Base-by-base conservation (phyloP, 2,888 invertebrate genomes). In the Philaethria dido region DNA sequence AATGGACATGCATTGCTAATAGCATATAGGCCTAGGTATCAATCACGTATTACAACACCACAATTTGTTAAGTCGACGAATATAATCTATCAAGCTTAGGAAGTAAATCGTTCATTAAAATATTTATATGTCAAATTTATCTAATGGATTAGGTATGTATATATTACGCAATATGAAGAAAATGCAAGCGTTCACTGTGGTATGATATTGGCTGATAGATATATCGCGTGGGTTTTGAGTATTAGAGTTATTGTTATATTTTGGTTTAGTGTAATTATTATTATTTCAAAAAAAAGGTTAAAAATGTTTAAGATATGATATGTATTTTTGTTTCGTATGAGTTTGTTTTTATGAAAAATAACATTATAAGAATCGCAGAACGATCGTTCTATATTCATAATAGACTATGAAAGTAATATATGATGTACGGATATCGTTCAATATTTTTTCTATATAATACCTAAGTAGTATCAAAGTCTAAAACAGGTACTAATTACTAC, bases 31-130 rank as follows among this genome's bases (percentile, higher is more conserved):
- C 50, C 47, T 64, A 61, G 54, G 63, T 60, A 70, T 68, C 68
- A 64, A 70, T 70, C 70, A 70, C 61, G 11, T 36, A 33, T 44
- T 66, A 39, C 47, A 65, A 66, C 68, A 64, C 20, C 36, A 66
- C 50, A 65, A 70, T 70, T 68, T 70, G 68, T 68, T 68, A 68
- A 47, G 39, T 11, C 54, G 61, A 60, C 29, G 60, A 25, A 65
- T 60, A 63, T 55, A 60, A 70, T 70, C 62, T 66, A 70, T 70
- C 68, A 68, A 68, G 59, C 36, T 62, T 52, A 67, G 64, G 59
- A 29, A 60, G 61, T 60, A 62, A 52, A 68, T 50, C 54, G 65
- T 20, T 20, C 16, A 59, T 57, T 48, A 13, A 29, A 60, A 45
- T 60, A 60, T 45, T 60, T 25, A 29, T 44, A 18, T 44, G 25